These are phyloP conservation scores for Bombus breviceps DNA, from an alignment of 1,140 invertebrate species.

Conservation along the genomic window DNA sequence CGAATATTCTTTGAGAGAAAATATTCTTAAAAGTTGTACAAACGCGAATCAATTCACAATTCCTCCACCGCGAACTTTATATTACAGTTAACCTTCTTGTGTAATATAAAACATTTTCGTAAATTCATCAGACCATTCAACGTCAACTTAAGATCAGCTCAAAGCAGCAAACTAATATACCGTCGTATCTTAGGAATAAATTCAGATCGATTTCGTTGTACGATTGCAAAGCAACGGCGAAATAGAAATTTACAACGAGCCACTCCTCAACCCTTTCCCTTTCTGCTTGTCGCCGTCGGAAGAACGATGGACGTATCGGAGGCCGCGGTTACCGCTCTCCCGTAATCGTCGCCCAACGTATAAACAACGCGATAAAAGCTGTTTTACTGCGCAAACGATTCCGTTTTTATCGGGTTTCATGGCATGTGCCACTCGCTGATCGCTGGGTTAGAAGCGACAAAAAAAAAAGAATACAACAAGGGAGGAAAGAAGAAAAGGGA, in stretches of 20 bases:
- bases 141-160: background rate
- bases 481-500: background rate
- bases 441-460: background rate
- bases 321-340: background rate
- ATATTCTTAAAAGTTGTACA: too few relatives aligned
- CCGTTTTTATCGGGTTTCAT: slow-evolving; percentile 55
- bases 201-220: background rate
- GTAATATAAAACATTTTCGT: too few relatives aligned
- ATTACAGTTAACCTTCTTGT: too few relatives aligned
- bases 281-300: background rate
- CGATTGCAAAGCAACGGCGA: background rate
- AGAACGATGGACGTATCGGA: background rate
- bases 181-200: background rate
- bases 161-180: background rate
- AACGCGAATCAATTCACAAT: background rate
- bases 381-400: slow-evolving; percentile 56
- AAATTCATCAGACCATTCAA: too few relatives aligned
- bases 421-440: slow-evolving; percentile 20
- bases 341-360: slow-evolving; percentile 16
- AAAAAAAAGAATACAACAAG: background rate
- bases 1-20: background rate
- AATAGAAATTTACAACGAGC: background rate
- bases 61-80: too few relatives aligned
- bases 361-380: slow-evolving; percentile 50
- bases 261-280: too few relatives aligned